These are phyloP conservation scores for Centropus bengalensis DNA, from an alignment of 2,113 vertebrate genomes.

Conservation along the genomic window DNA sequence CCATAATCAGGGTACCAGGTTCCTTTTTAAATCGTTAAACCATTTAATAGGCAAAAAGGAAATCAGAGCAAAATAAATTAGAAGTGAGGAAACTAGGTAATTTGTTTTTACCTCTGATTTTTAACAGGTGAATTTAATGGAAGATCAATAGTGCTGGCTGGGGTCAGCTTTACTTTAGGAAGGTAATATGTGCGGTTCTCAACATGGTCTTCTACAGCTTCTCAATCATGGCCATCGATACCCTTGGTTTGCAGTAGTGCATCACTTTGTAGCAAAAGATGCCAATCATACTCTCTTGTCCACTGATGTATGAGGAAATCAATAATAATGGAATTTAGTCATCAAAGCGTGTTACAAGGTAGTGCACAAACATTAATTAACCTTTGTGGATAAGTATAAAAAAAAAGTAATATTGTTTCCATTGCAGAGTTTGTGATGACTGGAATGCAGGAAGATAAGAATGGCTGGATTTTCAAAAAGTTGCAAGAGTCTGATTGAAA, in stretches of 20 bases:
- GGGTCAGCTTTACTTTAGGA: not conserved
- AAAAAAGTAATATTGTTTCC: not conserved
- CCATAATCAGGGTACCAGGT: not conserved
- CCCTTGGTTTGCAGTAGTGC: not conserved
- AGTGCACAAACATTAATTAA: slow-evolving; percentile 47
- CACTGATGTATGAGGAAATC: slow-evolving; percentile 46
- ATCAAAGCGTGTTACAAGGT: not conserved
- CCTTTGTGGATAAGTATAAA: slow-evolving; percentile 30
- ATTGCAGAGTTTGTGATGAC: not conserved
- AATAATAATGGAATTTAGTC: slow-evolving; percentile 36
- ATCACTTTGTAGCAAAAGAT: not conserved
- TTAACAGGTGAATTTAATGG: slow-evolving; percentile 16
- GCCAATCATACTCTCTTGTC: slow-evolving; percentile 22
- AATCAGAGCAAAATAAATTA: slow-evolving; percentile 29
- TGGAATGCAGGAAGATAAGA: not conserved
- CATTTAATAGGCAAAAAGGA: not conserved
- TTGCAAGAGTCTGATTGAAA: not conserved
- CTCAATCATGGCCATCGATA: slow-evolving; percentile 32
- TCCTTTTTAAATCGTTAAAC: not conserved
- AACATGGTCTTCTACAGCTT: not conserved
- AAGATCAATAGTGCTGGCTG: slow-evolving; percentile 30
- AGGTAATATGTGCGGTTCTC: not conserved
- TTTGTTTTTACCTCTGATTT: slow-evolving; percentile 11
- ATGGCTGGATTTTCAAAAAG: not conserved
- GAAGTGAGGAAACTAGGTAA: not conserved